Base-by-base conservation (phyloP, 2,888 invertebrate species). In the Hemithea aestivaria region DNA sequence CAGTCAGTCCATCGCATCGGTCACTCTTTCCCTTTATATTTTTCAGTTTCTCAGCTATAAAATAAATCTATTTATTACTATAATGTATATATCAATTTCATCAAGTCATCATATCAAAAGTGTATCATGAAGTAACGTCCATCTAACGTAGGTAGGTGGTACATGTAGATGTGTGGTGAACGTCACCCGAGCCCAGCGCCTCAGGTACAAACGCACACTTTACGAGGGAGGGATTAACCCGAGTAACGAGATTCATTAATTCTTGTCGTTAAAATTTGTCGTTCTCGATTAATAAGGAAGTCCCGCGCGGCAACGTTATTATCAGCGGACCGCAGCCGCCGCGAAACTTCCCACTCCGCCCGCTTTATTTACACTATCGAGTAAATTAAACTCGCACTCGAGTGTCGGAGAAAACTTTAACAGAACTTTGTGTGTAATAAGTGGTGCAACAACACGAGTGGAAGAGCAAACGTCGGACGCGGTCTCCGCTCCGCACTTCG, bases 191-290 rank as follows among this genome's bases (percentile, higher is more conserved):
- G 66, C 68, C 69, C 69, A 67, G 66, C 76, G 78, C 79, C 83
- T 79, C 79, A 76, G 79, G 81, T 76, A 78, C 81, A 62, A 73
- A 79, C 73, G 73, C 68, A 77, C 79, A 79, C 81, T 88, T 87
- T 87, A 88, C 88, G 88, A 85, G 72, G 79, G 67, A 66, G 78
- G 83, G 87, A 88, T 88, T 88, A 88, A 88, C 88, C 88, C 87
- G 69, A 83, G 85, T 88, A 88, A 88, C 85, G 87, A 88, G 88
- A 87, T 87, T 87, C 88, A 87, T 88, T 88, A 88, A 87, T 88
- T 87, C 87, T 85, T 88, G 88, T 88, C 88, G 88, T 88, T 88
- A 88, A 88, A 88, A 88, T 88, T 88, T 87, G 88, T 88, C 87
- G 88, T 87, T 84, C 85, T 83, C 88, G 84, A 88, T 88, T 88